These are phyloP conservation scores for Cygnus olor DNA, from an alignment of 2,797 vertebrate species.

Conservation along the genomic window DNA sequence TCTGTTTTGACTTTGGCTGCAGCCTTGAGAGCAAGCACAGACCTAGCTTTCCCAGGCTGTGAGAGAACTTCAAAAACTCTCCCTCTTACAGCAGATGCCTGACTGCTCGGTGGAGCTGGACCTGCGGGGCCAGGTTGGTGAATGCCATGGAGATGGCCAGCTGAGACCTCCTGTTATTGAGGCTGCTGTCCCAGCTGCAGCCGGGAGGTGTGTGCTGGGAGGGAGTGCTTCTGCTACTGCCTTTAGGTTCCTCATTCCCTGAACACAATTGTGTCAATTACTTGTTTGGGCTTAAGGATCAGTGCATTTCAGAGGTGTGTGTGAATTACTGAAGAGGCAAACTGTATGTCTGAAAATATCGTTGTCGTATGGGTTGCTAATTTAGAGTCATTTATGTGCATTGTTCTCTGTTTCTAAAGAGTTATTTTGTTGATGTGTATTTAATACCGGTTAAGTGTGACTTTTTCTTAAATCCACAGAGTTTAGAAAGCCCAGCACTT, in stretches of 20 bases:
- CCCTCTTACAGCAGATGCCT: background rate
- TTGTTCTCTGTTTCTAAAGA: background rate
- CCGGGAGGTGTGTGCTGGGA: accelerated
- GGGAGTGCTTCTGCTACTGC: background rate
- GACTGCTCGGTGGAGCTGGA: accelerated
- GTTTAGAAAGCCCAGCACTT: constrained; percentile 85
- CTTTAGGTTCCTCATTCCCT: background rate
- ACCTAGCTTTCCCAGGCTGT: background rate
- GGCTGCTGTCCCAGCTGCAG: background rate
- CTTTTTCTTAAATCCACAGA: constrained; percentile 67
- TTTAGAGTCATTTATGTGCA: background rate
- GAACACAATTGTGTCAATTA: accelerated
- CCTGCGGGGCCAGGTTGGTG: accelerated
- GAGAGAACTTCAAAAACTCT: background rate
- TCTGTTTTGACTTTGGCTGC: background rate
- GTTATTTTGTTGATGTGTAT: background rate
- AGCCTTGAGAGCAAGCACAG: background rate
- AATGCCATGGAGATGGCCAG: accelerated
- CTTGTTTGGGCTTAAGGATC: background rate
- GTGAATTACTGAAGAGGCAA: background rate
- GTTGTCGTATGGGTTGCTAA: background rate
- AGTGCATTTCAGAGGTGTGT: background rate
- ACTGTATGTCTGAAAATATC: background rate
- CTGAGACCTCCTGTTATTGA: accelerated
- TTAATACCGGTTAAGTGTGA: background rate